phyloP scores from a whole-genome alignment of 2,797 vertebrate genomes.

The Graptemys geographica region DNA sequence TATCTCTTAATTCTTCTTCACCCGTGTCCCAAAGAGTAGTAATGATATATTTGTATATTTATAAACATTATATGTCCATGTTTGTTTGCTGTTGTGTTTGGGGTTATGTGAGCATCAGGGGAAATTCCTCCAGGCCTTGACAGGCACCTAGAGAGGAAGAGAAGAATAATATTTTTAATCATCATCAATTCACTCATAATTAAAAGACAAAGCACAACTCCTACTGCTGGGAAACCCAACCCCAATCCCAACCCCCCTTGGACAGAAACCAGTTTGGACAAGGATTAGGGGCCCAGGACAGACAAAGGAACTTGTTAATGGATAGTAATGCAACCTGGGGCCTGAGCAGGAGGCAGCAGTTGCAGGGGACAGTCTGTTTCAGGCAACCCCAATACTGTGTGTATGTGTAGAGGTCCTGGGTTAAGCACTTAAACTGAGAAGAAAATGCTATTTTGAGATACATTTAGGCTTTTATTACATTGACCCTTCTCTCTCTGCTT shows the following conservation, averaged over 20 bases:
- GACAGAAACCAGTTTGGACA: not conserved
- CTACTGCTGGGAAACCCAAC: not conserved
- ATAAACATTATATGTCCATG: fast-evolving
- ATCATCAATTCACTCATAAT: not conserved
- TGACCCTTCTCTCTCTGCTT: not conserved
- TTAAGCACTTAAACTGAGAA: not conserved
- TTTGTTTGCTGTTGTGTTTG: not conserved
- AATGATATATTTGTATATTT: not conserved
- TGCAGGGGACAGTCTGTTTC: not conserved
- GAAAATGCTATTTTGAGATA: not conserved
- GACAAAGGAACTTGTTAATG: not conserved
- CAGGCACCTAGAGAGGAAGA: not conserved
- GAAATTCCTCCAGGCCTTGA: not conserved
- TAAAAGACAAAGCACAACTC: not conserved
- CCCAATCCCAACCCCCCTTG: not conserved
- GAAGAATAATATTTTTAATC: not conserved
- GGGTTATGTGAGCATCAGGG: not conserved
- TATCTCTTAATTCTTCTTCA: not conserved
- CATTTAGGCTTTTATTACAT: not conserved
- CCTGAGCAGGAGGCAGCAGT: not conserved
- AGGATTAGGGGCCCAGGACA: not conserved
- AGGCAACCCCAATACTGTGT: not conserved
- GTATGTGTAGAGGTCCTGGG: not conserved
- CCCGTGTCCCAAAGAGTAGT: not conserved
- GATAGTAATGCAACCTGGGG: not conserved